Percentiles rank a stretch among this genome's conserved stretches.
These are phyloP conservation scores for Prionace glauca DNA, from an alignment of 2,797 vertebrate genomes.

Conservation along the genomic window DNA sequence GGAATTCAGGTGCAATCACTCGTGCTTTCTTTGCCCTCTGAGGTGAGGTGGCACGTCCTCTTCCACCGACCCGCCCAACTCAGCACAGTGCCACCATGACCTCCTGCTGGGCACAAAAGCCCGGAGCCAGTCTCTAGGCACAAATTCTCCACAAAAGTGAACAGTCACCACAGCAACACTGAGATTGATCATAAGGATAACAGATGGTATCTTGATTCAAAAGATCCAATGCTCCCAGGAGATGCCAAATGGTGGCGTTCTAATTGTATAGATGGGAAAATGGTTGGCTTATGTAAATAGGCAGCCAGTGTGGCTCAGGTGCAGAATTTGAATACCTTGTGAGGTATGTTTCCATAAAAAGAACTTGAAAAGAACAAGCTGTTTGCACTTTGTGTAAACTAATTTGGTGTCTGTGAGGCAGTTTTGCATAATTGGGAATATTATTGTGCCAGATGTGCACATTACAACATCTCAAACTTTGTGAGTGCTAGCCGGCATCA, in stretches of 20 bases:
- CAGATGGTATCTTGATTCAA: constrained; percentile 24
- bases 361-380: constrained; percentile 35
- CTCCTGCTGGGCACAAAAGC: background rate
- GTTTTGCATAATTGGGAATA: constrained; percentile 17
- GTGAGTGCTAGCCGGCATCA: background rate
- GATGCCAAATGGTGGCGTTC: constrained; percentile 37
- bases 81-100: background rate
- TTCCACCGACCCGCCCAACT: background rate
- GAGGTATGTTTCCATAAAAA: constrained; percentile 28
- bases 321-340: constrained; percentile 29
- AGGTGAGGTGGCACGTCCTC: too few relatives aligned
- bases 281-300: constrained; percentile 39
- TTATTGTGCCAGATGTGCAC: constrained; percentile 16
- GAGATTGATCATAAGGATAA: background rate
- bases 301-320: constrained; percentile 32
- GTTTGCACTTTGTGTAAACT: constrained; percentile 18
- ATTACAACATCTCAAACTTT: background rate
- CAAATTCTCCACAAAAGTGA: background rate
- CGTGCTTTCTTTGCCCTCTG: background rate
- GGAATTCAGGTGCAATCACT: background rate
- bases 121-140: background rate
- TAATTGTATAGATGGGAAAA: constrained; percentile 40
- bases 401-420: constrained; percentile 24
- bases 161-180: constrained; percentile 1
- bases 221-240: constrained; percentile 23